Evolutionary conservation across 2,797 vertebrate species (phyloP), one percentile per base, ranked within the genome.

Genomic region (Erethizon dorsatum): DNA sequence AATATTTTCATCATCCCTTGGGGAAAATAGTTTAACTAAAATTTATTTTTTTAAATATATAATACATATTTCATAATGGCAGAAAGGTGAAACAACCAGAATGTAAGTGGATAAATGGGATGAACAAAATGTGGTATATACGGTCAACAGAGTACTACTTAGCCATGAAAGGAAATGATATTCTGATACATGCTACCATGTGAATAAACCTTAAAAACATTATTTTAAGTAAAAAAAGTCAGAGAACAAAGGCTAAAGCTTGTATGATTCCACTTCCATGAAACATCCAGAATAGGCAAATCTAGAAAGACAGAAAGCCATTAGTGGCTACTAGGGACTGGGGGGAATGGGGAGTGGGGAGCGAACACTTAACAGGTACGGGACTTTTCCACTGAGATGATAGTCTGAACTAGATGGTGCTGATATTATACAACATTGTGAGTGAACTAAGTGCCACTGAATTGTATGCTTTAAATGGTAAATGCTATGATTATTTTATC

Each of bases 11-110:
- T 65, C 12, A 79, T 65, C 84, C 14, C 28, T 56, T 37, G 13
- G 79, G 10, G 5, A 18, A 65, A 84, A 83, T 75, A 24, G 75
- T 73, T 95, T 91, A 85, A 78, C 26, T 90, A 41, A 90, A 80
- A 83, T 14, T 63, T 83, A 50, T 14, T 54, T 90, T 93, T 91
- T 75, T 15, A 86, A 82, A 31, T 47, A 33, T 63, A 78, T 31
- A 85, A 83, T 65, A 26, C 0, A 4, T 33, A 83, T 47, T 28
- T 94, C 52, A 95, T 33, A 86, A 63, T 6, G 92, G 37, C 8
- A n/a, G 33, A 63, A 85, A 75, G 12, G 37, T 93, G 73, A 78
- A 96, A 82, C 6, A 52, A 63, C 10, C 26, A 26, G 88, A 86
- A 88, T 85, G n/a, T 52, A 28, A 31, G 88, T 15, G 83, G 47